Percentiles rank a stretch among this genome's conserved stretches.
These are phyloP conservation scores for Sebastolobus alascanus DNA, from an alignment of 2,797 vertebrate species.

Conservation along the genomic window DNA sequence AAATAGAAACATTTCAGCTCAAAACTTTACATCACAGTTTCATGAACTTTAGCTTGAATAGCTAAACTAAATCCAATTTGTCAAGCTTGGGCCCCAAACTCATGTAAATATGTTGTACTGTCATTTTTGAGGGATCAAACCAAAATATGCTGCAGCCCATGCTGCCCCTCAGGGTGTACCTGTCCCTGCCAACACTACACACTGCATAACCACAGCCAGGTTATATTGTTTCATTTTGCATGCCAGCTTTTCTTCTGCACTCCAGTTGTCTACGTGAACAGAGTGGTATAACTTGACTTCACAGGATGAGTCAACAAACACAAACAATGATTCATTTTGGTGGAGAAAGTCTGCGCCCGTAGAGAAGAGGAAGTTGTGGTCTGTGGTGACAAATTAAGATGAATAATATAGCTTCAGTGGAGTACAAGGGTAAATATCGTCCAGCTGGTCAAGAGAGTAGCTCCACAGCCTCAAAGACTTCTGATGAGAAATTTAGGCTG, in stretches of 20 bases:
- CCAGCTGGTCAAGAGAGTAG: slow-evolving; percentile 69
- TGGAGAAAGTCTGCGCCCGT: not conserved
- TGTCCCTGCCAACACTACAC: slow-evolving; percentile 28
- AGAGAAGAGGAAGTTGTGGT: not conserved
- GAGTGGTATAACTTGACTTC: not conserved
- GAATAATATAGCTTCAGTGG: not conserved
- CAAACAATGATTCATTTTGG: not conserved
- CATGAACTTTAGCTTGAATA: not conserved
- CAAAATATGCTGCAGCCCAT: slow-evolving; percentile 32
- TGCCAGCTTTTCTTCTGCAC: not conserved
- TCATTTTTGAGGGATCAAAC: slow-evolving; percentile 42
- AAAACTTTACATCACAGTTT: not conserved
- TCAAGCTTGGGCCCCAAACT: slow-evolving; percentile 6
- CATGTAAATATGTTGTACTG: slow-evolving; percentile 33
- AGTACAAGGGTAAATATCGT: not conserved
- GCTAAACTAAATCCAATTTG: not conserved
- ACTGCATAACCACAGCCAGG: slow-evolving; percentile 22
- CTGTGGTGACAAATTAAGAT: not conserved
- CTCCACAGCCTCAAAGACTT: slow-evolving; percentile 86
- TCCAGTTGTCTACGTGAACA: not conserved
- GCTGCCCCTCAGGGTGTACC: slow-evolving; percentile 18
- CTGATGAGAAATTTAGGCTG: slow-evolving; percentile 82
- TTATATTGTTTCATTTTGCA: slow-evolving; percentile 29
- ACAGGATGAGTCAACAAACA: not conserved
- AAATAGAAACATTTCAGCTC: slow-evolving; percentile 4